Evolutionary conservation across 1,140 invertebrate species (phyloP).

Genomic region (Harpegnathos saltator): DNA sequence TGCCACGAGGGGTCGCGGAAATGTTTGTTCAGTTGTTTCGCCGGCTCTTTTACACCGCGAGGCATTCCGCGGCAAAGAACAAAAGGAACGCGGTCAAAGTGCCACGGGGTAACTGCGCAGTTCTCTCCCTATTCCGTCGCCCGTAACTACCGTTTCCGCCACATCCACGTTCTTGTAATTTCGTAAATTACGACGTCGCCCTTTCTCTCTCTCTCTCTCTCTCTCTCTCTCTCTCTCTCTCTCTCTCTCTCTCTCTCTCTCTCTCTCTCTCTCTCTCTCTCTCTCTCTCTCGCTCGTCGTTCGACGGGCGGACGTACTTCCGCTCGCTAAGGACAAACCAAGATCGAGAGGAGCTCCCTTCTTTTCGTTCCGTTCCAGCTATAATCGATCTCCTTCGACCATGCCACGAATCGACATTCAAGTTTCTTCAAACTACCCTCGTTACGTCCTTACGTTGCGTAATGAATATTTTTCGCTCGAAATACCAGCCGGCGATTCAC

Average conservation of each 20-base stretch:
- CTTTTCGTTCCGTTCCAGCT: no score
- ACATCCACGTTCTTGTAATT: slow-evolving; percentile 42
- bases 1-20: neutral
- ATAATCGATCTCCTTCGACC: no score
- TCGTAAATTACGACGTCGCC: slow-evolving; percentile 43
- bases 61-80: neutral
- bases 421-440: neutral
- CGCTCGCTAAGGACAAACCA: neutral
- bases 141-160: neutral
- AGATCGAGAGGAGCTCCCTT: slow-evolving; percentile 18
- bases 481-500: no score
- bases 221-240: no score
- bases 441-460: neutral
- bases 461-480: no score
- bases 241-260: no score
- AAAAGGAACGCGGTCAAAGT: neutral
- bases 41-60: neutral
- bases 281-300: no score
- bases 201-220: no score
- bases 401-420: no score
- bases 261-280: no score
- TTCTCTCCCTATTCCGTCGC: neutral
- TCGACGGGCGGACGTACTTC: slow-evolving; percentile 35
- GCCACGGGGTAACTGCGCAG: no score
- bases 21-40: neutral